Base-by-base conservation (phyloP, 2,888 invertebrate species). In the Rhodophaea formosa region DNA sequence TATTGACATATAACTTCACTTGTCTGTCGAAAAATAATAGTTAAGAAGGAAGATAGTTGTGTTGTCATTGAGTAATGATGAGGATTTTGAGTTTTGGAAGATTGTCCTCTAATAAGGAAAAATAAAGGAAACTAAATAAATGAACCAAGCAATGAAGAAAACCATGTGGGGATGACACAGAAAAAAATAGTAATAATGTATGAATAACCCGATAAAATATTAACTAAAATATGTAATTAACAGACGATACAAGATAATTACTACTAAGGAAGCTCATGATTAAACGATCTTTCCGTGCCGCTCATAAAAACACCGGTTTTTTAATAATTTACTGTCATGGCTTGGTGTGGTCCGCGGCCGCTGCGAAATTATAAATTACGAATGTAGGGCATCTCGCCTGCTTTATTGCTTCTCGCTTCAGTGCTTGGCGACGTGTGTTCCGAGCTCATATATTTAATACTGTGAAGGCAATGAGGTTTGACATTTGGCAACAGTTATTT, bases 301-400 rank as follows among this genome's bases (percentile, higher is more conserved):
- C 8, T 15, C 15, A 17, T 17, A 52, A 39, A 16, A 51, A 15
- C 32, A 35, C 49, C 3, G 49, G 49, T 51, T 51, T 35, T 51
- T 15, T 15, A 44, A 54, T 44, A 54, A 54, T 45, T 45, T 16
- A 30, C 30, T 45, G 30, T 46, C 39, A 52, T 45, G 59, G 16
- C 39, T 51, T 59, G 42, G 30, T 62, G 57, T 54, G 51, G 65
- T 61, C 57, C 60, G 57, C 66, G 70, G 66, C 47, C 62, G 67
- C 69, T 67, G 67, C 71, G 67, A 75, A 75, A 78, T 74, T 74
- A 75, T 74, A 72, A 73, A 75, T 75, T 70, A 67, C 67, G 59
- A 72, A 78, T 78, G 68, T 79, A 71, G 75, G 69, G 62, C 77
- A 67, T 64, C 67, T 70, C 60, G 71, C 64, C 62, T 69, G 75